Conservation (phyloP, 1,140 invertebrate genomes). For the Philotrypesis tridentata region DNA sequence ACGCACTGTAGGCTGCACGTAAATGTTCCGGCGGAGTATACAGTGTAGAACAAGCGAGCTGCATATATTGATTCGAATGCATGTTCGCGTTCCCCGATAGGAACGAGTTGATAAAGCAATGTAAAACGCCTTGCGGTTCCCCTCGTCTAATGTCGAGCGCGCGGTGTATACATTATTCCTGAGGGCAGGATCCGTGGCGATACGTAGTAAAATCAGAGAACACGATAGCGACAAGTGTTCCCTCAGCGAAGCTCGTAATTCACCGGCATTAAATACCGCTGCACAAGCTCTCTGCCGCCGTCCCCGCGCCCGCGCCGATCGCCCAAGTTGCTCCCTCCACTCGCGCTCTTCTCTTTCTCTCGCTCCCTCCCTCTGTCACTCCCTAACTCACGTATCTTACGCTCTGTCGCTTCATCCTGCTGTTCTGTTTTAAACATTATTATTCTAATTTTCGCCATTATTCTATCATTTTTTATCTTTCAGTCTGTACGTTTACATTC, state of each 20-base stretch:
- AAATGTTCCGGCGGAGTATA: too few relatives aligned
- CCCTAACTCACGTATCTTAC: too few relatives aligned
- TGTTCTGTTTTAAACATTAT: too few relatives aligned
- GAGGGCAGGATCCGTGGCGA: conserved; percentile 5
- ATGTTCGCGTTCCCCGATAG: neutral
- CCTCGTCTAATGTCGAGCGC: neutral
- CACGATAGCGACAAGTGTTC: conserved; percentile 41
- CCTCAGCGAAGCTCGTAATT: conserved; percentile 29
- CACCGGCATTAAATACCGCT: conserved; percentile 35
- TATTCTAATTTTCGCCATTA: too few relatives aligned
- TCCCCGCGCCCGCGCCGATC: neutral
- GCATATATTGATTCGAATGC: neutral
- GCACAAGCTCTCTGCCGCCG: neutral
- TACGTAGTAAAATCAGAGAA: conserved; percentile 32
- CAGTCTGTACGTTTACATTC: too few relatives aligned
- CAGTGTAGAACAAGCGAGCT: too few relatives aligned
- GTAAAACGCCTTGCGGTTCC: neutral
- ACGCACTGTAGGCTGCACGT: too few relatives aligned
- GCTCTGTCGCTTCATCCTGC: too few relatives aligned
- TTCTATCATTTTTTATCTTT: too few relatives aligned
- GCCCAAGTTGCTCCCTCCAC: neutral
- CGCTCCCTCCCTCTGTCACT: neutral
- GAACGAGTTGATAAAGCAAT: conserved; percentile 30
- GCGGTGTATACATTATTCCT: conserved; percentile 20
- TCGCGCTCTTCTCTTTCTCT: neutral